A percentile compares a stretch with the other conserved stretches of the same genome.
These are phyloP conservation scores for Cephus spinipes DNA, from an alignment of 2,888 invertebrate genomes.

Conservation along the genomic window DNA sequence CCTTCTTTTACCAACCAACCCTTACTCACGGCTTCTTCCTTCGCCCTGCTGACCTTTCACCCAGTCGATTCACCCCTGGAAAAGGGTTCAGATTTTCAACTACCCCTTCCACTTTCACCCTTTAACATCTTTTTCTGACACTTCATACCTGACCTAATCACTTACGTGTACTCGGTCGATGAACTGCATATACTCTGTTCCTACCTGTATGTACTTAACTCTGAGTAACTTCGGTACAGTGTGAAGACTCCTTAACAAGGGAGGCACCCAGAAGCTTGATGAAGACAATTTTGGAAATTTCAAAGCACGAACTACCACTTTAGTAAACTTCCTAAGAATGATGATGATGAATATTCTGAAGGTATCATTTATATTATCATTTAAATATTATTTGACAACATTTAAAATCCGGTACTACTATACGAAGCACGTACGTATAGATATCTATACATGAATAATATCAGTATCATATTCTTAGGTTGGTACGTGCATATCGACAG, in stretches of 20 bases:
- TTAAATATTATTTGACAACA: background rate
- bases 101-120: slow-evolving; percentile 25
- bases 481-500: slow-evolving; percentile 5
- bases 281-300: background rate
- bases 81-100: background rate
- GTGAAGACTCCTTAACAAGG: background rate
- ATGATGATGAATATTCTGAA: background rate
- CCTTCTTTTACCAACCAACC: slow-evolving; percentile 30
- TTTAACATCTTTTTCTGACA: slow-evolving; percentile 22
- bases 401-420: background rate
- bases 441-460: background rate
- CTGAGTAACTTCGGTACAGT: background rate
- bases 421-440: background rate
- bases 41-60: slow-evolving; percentile 5
- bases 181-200: background rate
- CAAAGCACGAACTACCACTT: background rate
- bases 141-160: background rate
- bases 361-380: background rate
- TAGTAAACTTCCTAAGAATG: background rate
- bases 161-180: background rate
- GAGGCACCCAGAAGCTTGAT: background rate
- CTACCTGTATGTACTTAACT: background rate
- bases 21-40: slow-evolving; percentile 21
- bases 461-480: background rate
- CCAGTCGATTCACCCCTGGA: background rate